Conservation (phyloP, 2,888 invertebrate species). For the Hermodice carunculata region DNA sequence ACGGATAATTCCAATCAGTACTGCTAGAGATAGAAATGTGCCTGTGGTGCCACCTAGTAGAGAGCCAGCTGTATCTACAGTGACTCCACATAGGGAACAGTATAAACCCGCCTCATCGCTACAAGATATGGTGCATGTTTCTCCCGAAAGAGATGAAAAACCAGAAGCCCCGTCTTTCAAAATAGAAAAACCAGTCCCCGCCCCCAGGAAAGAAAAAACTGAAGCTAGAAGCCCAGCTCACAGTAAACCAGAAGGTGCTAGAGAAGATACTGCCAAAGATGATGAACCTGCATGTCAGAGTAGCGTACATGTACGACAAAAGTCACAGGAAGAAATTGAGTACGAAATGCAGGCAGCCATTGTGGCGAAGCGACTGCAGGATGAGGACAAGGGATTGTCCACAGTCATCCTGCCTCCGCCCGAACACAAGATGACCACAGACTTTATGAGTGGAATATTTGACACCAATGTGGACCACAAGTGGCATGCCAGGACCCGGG, state of each 20-base stretch:
- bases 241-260: no score
- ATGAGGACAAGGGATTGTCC: conserved; percentile 55
- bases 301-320: conserved; percentile 55
- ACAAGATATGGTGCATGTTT: no score
- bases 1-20: no score
- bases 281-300: no score
- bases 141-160: no score
- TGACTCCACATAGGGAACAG: background rate
- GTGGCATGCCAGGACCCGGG: background rate
- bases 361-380: conserved; percentile 60
- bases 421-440: conserved; percentile 78
- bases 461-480: conserved; percentile 71
- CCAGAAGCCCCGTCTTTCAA: no score
- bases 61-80: background rate
- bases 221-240: no score
- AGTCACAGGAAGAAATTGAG: conserved; percentile 80
- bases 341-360: conserved; percentile 73
- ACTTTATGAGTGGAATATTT: conserved; percentile 80
- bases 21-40: no score
- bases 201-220: no score
- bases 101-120: no score
- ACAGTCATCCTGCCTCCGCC: conserved; percentile 72
- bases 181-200: no score
- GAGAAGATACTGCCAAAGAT: no score
- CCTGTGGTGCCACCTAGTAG: background rate